Evolutionary conservation across 2,113 vertebrate genomes (phyloP), one percentile per base, ranked within the genome.

Genomic region (Pseudonaja textilis): DNA sequence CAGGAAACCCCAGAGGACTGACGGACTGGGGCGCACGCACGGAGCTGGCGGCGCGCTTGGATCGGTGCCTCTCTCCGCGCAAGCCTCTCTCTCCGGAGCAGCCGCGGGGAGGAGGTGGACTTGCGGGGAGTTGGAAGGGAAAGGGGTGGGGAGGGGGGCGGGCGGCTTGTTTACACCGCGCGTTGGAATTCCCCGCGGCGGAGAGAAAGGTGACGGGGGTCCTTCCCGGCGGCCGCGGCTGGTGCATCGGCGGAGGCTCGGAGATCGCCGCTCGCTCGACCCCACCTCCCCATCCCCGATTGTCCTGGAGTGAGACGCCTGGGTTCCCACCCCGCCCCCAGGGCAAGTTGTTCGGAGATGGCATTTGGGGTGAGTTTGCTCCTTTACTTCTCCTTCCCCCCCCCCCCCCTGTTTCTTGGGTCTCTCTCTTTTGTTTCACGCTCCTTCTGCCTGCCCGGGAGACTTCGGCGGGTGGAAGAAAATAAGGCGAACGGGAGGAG

Each of bases 341-440:
- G 86, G 3, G 57, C 91, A 16, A 14, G 23, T 88, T 64, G 25
- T 39, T 42, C 87, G 54, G 92, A 89, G 88, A 93, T 93, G 92
- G 92, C 92, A 86, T 85, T 61, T 86, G n/a, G 92, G 92, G 92
- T 90, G 56, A 93, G 92, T 90, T 29, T 18, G 7, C 52, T 26
- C 52, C 39, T 34, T 50, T 52, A 56, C 88, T 42, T 52, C 26
- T 9, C 16, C 23, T 25, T 3, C 12, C 26, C 1, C 42, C 23
- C n/a, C 55, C 16, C 0, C 47, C 3, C 47, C 47, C 7, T 47
- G 6, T 29, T 20, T 18, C 23, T 45, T 57, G 39, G 6, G 14
- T 4, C 9, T 57, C 29, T 10, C 29, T 18, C 59, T 57, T 81
- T 92, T 89, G 64, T 85, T 89, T 23, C 87, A 5, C n/a, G 34